These are phyloP conservation scores for Acanthosepion pharaonis DNA, from an alignment of 2,888 invertebrate species.

Conservation along the genomic window DNA sequence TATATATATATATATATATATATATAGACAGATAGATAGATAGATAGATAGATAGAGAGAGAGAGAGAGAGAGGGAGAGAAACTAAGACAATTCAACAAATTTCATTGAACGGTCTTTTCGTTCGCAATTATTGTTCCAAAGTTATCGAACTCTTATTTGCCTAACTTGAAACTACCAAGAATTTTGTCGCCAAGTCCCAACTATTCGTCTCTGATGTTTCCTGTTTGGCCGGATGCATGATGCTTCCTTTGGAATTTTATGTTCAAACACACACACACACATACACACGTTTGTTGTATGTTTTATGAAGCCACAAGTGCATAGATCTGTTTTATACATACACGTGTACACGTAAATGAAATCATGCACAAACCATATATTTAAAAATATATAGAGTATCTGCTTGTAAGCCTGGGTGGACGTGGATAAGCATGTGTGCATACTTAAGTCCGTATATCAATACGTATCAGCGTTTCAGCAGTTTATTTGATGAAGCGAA, in stretches of 20 bases:
- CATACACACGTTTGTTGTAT: neutral
- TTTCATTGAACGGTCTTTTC: neutral
- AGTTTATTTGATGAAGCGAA: neutral
- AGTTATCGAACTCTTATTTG: neutral
- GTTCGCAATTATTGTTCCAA: neutral
- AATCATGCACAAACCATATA: no score
- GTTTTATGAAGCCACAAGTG: no score
- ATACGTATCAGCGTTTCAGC: neutral
- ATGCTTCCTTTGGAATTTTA: neutral
- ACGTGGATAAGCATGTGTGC: neutral
- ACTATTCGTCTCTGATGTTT: neutral
- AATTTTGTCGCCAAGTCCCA: neutral
- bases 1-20: no score
- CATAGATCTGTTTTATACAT: neutral
- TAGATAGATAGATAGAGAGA: no score
- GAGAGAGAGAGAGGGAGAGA: no score
- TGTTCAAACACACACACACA: neutral
- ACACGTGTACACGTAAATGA: no score
- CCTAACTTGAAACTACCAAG: neutral
- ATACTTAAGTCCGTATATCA: neutral
- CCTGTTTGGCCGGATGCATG: neutral
- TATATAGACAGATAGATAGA: no score
- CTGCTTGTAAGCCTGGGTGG: neutral
- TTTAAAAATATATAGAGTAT: no score
- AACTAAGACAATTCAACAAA: no score